A percentile compares a stretch with the other conserved stretches of the same genome.
These are phyloP conservation scores for human DNA, from an alignment of 2,113 vertebrate genomes.

Conservation along the genomic window GRCh38 chr7:90278001-90278500, in stretches of 20 bases:
- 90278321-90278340: neutral
- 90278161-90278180: neutral
- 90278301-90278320: neutral
- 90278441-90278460: neutral
- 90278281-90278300: neutral
- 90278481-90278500: conserved; percentile 8
- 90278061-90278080: neutral
- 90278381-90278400: conserved; percentile 19
- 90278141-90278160: neutral
- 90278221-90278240: neutral
- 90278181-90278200: neutral
- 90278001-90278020: neutral
- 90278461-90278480: conserved; percentile 42
- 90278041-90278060: neutral
- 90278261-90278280: neutral
- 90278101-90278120: neutral
- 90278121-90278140: neutral
- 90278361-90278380: neutral
- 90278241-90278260: conserved; percentile 2
- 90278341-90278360: neutral
- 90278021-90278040: neutral
- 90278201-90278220: neutral
- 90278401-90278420: conserved; percentile 12
- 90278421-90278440: conserved; percentile 1
- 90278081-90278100: conserved; percentile 18